Evolutionary conservation across 1,140 invertebrate genomes (phyloP), one percentile per base, ranked within the genome.

Genomic region (Panonychus citri): DNA sequence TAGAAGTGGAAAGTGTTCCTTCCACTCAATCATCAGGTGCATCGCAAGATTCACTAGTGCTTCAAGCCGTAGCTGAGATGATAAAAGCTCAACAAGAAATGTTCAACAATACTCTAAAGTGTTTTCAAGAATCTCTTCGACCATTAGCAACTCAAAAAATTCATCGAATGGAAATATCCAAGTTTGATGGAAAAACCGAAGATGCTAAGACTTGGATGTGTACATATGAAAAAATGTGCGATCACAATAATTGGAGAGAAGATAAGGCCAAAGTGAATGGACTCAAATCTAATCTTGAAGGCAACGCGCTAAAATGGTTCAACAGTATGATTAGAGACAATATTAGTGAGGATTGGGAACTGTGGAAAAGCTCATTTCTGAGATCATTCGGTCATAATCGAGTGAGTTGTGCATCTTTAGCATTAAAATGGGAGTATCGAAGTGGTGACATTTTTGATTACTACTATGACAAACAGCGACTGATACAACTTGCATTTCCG

Each of bases 161-260:
- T 7, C 13, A 27, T 27, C 17, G 37, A 5, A 54, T 54, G 52
- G 37, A 54, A 39, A 54, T 54, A 37, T 37, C 52, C 3, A 54
- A 54, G 13, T 54, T 54, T 37, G 52, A 54, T 54, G 37, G 52
- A 21, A 54, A 54, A 40, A 39, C 8, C 24, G 52, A 54, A 24
- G 34, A 54, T 19, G 28, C 52, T 2, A 54, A 25, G 24, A 40
- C 25, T 19, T 54, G 52, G 52, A 37, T 54, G 10, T 25, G n/a
- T 27, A 37, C 52, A 10, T 37, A 54, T 24, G 52, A 37, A 40
- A 37, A 25, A 21, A n/a, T 28, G 37, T 54, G 52, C n/a, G 28
- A 19, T n/a, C 3, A 39, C 30, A 54, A 54, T 24, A 19, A 25
- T 37, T 54, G 52, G 52, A 37, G 5, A 2, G 19, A 17, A 15